Evolutionary conservation across 2,113 vertebrate species (phyloP), one percentile per base, ranked within the genome.

Genomic region (Laticauda laticaudata): DNA sequence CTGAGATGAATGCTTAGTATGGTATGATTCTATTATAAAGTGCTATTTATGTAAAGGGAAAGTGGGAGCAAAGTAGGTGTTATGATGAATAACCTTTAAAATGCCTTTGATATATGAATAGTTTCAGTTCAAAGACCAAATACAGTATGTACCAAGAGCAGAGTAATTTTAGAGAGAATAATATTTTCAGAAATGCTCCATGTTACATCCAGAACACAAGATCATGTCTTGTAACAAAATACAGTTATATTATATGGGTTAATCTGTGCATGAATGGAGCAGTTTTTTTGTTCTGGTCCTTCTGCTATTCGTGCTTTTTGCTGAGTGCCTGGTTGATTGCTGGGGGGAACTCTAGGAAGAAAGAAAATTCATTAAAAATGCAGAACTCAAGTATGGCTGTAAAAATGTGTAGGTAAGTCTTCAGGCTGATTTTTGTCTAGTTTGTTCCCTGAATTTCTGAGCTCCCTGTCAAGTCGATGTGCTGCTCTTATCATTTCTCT

Each of bases 131-230:
- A 81, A 81, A 9, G 75, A 43, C 69, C 18, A 81, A 48, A 61
- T 23, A 69, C 64, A n/a, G 29, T 15, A 56, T 56, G 45, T 34
- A 53, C 24, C 26, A 45, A 34, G 81, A 54, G 87, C 45, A 55
- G 12, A 86, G 34, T 34, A 64, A 12, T 64, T 54, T 87, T 43
- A 56, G 1, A 15, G 29, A 24, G n/a, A 69, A 15, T 55, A n/a
- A 45, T 0, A 4, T 53, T 45, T 39, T 34, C 0, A 0, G 64
- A 56, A 88, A 1, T 21, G 21, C 1, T 87, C 2, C 48, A 29
- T 8, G 39, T 64, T 10, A 1, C 0, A 0, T 18, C 69, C 86
- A 0, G 0, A 88, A 87, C 15, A 0, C 43, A 23, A 34, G 24
- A 24, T 34, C 18, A 53, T 29, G 15, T 61, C 39, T 7, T n/a